These are phyloP conservation scores for Peromyscus eremicus DNA, from an alignment of 2,797 vertebrate species.

Conservation along the genomic window DNA sequence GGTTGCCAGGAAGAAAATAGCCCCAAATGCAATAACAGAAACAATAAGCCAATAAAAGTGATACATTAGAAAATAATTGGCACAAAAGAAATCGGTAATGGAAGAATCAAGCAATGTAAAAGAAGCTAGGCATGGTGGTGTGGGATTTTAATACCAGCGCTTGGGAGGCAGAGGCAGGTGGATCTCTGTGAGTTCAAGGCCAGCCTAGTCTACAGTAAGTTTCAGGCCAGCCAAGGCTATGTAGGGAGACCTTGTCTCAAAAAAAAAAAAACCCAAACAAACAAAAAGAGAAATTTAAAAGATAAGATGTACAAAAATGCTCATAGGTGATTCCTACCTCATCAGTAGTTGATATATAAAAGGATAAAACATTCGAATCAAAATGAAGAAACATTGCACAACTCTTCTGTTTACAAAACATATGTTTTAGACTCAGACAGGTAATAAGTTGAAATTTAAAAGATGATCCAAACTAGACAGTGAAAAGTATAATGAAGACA, in stretches of 20 bases:
- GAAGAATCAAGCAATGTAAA: neutral
- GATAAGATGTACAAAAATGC: neutral
- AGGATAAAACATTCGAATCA: neutral
- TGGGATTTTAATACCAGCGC: neutral
- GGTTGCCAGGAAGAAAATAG: neutral
- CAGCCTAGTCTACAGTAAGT: neutral
- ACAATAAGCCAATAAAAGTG: neutral
- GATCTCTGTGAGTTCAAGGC: neutral
- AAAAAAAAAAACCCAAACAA: neutral
- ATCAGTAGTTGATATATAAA: neutral
- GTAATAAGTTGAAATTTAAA: neutral
- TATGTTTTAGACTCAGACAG: neutral
- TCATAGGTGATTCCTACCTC: neutral
- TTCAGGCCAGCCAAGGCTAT: neutral
- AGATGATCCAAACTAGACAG: neutral
- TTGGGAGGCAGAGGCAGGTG: neutral
- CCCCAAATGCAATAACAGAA: neutral
- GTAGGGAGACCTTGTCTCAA: no score
- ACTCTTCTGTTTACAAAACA: neutral
- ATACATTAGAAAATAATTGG: neutral
- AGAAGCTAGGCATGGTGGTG: neutral
- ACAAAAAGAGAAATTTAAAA: neutral
- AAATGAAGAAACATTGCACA: neutral
- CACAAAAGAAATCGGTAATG: neutral
- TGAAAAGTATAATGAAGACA: neutral